Evolutionary conservation across 2,888 invertebrate species (phyloP).

Genomic region (Cataglyphis cursor): DNA sequence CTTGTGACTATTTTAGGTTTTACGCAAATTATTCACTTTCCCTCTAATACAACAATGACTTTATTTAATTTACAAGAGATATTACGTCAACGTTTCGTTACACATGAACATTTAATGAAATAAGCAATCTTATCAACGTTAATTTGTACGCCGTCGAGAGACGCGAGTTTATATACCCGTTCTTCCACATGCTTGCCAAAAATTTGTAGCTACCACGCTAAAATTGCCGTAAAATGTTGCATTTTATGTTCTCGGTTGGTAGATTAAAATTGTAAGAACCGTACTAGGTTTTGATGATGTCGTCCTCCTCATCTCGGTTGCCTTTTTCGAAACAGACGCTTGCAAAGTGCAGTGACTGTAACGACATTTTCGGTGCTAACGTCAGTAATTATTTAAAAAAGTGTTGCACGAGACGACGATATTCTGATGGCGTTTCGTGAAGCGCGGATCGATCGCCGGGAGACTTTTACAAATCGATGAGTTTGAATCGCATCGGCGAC

Average conservation of each 20-base stretch:
- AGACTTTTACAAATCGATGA: constrained; percentile 51
- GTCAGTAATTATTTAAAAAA: constrained; percentile 25
- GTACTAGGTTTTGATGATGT: constrained; percentile 5
- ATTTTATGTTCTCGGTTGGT: not conserved
- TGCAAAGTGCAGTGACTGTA: not conserved
- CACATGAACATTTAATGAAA: constrained; percentile 7
- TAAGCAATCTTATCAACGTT: too few species aligned
- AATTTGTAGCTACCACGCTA: not conserved
- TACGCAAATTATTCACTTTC: not conserved
- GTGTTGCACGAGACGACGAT: not conserved
- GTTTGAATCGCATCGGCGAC: constrained; percentile 88
- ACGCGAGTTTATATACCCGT: not conserved
- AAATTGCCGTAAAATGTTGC: constrained; percentile 5
- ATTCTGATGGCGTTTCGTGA: not conserved
- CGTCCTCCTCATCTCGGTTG: not conserved
- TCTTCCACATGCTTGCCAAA: not conserved
- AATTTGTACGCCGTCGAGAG: not conserved
- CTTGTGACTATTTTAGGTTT: not conserved
- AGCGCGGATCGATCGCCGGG: not conserved
- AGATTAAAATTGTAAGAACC: constrained; percentile 47
- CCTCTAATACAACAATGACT: not conserved
- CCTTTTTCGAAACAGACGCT: not conserved
- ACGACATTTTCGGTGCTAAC: not conserved
- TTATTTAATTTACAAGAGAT: not conserved
- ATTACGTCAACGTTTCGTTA: not conserved